A percentile compares a stretch with the other conserved stretches of the same genome.
Conservation (phyloP, 2,797 vertebrate genomes). For the Novumbra hubbsi region DNA sequence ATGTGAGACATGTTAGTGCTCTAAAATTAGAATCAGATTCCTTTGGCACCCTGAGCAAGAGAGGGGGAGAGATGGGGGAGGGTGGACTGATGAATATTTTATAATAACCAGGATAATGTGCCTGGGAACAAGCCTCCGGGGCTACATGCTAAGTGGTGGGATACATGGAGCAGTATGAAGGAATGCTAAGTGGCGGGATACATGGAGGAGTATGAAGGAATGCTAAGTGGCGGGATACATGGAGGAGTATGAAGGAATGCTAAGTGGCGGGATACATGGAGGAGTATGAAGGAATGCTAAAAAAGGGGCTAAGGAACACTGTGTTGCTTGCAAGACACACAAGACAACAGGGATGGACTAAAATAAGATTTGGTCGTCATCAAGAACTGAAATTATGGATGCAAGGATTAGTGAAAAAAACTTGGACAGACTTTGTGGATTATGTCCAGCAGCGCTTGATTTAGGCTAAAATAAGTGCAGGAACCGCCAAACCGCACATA, state of each 20-base stretch:
- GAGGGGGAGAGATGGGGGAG: not conserved
- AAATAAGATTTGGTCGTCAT: conserved; percentile 57
- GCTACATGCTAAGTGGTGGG: conserved; percentile 3
- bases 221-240: conserved; percentile 21
- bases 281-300: not conserved
- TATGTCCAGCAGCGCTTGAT: too few relatives aligned
- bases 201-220: not conserved
- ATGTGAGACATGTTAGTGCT: conserved; percentile 40
- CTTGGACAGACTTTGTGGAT: conserved; percentile 6
- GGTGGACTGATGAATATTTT: not conserved
- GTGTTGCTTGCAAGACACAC: conserved; percentile 50
- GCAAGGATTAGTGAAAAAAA: conserved; percentile 36
- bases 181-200: conserved; percentile 18
- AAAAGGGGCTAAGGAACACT: conserved; percentile 19
- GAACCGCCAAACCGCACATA: too few relatives aligned
- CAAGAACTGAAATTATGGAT: conserved; percentile 52
- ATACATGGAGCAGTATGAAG: not conserved
- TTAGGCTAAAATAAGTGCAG: too few relatives aligned
- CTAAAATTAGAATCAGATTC: conserved; percentile 60
- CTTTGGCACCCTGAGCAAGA: conserved; percentile 21
- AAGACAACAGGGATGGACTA: conserved; percentile 56
- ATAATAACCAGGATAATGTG: not conserved
- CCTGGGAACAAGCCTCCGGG: not conserved
- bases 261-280: conserved; percentile 8
- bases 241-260: too few relatives aligned